phyloP scores from a whole-genome alignment of 2,888 invertebrate species.

The Nomada ferruginata region DNA sequence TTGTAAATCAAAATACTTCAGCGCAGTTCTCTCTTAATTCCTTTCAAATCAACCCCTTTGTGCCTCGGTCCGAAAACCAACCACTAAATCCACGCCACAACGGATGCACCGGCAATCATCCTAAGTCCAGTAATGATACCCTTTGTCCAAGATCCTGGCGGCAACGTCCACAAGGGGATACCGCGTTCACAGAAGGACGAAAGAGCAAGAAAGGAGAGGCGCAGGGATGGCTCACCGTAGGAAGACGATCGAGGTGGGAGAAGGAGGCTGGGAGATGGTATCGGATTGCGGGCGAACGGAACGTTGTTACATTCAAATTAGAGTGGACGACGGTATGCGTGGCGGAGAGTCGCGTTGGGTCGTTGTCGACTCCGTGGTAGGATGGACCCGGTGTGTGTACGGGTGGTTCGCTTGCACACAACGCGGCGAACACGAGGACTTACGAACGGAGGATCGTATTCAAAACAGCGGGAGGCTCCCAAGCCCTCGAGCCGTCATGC shows the following conservation, averaged over 20 bases:
- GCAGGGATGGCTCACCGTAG: conserved; percentile 23
- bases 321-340: conserved; percentile 83
- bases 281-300: conserved; percentile 83
- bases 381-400: conserved; percentile 62
- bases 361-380: conserved; percentile 72
- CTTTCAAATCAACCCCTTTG: not conserved
- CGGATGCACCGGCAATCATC: conserved; percentile 21
- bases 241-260: conserved; percentile 51
- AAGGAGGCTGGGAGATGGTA: conserved; percentile 79
- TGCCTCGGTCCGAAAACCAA: too few relatives aligned
- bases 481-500: conserved; percentile 78
- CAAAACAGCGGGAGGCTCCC: conserved; percentile 82
- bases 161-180: conserved; percentile 43
- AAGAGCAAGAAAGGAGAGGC: conserved; percentile 37
- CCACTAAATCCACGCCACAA: too few relatives aligned
- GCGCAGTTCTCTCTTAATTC: too few relatives aligned
- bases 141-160: conserved; percentile 53
- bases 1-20: too few relatives aligned
- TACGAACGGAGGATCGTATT: conserved; percentile 77
- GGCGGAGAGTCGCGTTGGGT: conserved; percentile 76
- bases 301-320: conserved; percentile 85
- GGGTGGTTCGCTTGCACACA: conserved; percentile 63
- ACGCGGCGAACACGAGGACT: conserved; percentile 66
- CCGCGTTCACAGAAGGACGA: conserved; percentile 49
- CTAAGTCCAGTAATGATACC: conserved; percentile 51